Evolutionary conservation across 2,113 vertebrate genomes (phyloP).

Genomic region (Telmatochromis bifrenatus): DNA sequence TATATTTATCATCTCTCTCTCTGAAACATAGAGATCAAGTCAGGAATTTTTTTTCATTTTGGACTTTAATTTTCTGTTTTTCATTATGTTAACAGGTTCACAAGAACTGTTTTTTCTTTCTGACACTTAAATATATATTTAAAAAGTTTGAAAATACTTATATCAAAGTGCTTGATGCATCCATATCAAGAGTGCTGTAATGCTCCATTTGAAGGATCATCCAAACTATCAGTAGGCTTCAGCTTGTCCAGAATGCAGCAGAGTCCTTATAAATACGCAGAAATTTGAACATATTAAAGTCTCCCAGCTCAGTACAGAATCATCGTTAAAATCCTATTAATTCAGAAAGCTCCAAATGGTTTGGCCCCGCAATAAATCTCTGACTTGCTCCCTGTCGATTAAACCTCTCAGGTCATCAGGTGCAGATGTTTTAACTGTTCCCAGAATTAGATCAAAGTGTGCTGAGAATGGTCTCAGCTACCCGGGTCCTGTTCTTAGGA

Average conservation of each 20-base stretch:
- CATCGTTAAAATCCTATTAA: background rate
- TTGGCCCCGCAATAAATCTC: background rate
- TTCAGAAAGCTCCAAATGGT: background rate
- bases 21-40: background rate
- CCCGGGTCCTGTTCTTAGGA: background rate
- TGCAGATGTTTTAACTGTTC: background rate
- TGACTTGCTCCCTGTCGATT: background rate
- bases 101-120: background rate
- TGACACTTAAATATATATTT: background rate
- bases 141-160: background rate
- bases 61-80: background rate
- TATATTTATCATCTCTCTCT: background rate
- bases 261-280: background rate
- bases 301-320: background rate
- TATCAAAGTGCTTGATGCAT: background rate
- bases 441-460: background rate
- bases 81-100: background rate
- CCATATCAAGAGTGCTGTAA: background rate
- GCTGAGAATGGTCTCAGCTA: background rate
- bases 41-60: background rate
- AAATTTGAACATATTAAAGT: background rate
- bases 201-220: background rate
- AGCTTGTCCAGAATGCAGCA: background rate
- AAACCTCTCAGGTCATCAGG: background rate
- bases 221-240: fast-evolving